Percentiles rank a stretch among this genome's conserved stretches.
Conservation (phyloP, 2,888 invertebrate genomes). For the Omphaloscelis lunosa region DNA sequence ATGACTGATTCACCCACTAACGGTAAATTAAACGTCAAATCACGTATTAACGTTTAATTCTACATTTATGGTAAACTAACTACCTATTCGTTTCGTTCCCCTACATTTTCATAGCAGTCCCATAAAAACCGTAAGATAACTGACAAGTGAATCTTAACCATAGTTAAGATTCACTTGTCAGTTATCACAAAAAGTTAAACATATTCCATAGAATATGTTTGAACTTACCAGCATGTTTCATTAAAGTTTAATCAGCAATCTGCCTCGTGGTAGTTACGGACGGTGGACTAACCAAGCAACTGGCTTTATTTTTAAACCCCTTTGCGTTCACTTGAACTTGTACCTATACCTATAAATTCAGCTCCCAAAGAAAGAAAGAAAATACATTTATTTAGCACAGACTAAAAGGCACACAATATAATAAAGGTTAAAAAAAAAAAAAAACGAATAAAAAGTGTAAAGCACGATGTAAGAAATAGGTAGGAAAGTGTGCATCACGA, state of each 20-base stretch:
- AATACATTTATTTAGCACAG: no score
- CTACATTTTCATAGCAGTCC: conserved; percentile 21
- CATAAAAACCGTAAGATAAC: conserved; percentile 19
- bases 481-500: no score
- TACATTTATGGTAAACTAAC: background rate
- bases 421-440: no score
- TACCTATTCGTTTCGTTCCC: conserved; percentile 1
- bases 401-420: no score
- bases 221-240: background rate
- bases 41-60: background rate
- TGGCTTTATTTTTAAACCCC: background rate
- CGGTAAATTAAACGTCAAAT: conserved; percentile 6
- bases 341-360: background rate
- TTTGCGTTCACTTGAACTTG: background rate
- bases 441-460: no score
- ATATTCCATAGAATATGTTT: background rate
- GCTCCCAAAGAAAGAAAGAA: background rate
- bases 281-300: background rate
- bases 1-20: background rate
- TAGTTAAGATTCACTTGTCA: no score
- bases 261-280: background rate
- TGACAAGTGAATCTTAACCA: conserved; percentile 7
- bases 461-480: no score
- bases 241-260: conserved; percentile 23
- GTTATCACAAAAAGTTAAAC: no score